Evolutionary conservation across 2,797 vertebrate genomes (phyloP).

Genomic region (Coranthus polyacanthus): DNA sequence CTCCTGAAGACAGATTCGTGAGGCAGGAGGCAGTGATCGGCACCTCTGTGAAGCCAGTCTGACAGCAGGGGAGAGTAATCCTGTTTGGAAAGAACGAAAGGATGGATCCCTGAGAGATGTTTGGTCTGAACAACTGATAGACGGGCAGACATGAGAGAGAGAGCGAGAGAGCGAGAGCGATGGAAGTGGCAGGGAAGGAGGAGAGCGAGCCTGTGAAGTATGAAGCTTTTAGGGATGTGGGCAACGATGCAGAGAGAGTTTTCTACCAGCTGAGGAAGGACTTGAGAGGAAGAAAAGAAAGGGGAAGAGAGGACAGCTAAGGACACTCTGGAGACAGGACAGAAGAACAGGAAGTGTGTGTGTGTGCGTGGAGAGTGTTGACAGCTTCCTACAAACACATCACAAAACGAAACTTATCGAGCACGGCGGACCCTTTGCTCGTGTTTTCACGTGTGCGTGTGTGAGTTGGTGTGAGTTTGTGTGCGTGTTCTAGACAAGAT

Average conservation of each 20-base stretch:
- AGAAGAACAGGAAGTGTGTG: constrained; percentile 17
- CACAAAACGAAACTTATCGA: constrained; percentile 2
- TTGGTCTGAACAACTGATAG: constrained; percentile 58
- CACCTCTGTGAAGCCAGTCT: constrained; percentile 63
- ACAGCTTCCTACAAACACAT: constrained; percentile 24
- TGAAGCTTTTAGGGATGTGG: constrained; percentile 55
- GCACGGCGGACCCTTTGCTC: constrained; percentile 2
- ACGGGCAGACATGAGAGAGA: constrained; percentile 34
- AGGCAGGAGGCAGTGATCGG: constrained; percentile 66
- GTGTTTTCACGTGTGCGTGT: constrained; percentile 6
- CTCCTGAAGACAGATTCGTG: constrained; percentile 54
- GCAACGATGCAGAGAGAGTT: constrained; percentile 57
- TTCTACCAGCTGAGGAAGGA: constrained; percentile 29
- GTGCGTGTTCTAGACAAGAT: constrained; percentile 14
- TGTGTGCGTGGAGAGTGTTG: not conserved
- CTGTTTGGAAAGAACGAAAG: constrained; percentile 60
- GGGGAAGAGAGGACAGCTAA: constrained; percentile 44
- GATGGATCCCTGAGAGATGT: constrained; percentile 60
- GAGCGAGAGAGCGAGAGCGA: constrained; percentile 2
- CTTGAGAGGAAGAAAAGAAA: constrained; percentile 19
- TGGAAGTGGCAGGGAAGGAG: constrained; percentile 16
- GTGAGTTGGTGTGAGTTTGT: constrained; percentile 8
- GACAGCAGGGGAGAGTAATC: constrained; percentile 74
- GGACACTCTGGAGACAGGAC: constrained; percentile 50
- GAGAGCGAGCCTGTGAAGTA: constrained; percentile 54